Percentiles rank a stretch among this genome's conserved stretches.
These are phyloP conservation scores for Vireo griseus DNA, from an alignment of 2,797 vertebrate species.

Conservation along the genomic window DNA sequence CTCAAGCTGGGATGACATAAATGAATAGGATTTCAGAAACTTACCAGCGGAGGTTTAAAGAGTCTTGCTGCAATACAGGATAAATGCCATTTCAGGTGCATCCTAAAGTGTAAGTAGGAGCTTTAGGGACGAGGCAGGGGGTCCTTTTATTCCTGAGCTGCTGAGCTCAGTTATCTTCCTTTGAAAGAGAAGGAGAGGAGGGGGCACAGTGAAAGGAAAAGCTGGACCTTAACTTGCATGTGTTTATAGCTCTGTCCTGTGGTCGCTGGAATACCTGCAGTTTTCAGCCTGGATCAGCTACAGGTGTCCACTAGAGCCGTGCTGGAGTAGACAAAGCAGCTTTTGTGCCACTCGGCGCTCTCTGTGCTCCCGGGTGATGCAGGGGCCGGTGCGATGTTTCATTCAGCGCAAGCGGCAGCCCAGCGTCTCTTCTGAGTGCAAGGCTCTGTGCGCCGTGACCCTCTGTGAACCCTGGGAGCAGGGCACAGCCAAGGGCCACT, in stretches of 20 bases:
- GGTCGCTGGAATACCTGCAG: neutral
- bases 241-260: neutral
- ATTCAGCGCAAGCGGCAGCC: neutral
- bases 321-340: neutral
- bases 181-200: neutral
- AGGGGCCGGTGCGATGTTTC: fast-evolving
- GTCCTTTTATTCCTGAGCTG: neutral
- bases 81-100: neutral
- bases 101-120: neutral
- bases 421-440: fast-evolving
- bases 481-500: neutral
- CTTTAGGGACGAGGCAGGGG: neutral
- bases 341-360: neutral
- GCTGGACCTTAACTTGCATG: neutral
- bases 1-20: neutral
- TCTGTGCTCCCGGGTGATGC: fast-evolving
- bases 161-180: neutral
- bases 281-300: neutral
- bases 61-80: neutral
- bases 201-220: neutral
- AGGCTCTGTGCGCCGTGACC: neutral
- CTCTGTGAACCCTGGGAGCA: neutral
- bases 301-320: neutral
- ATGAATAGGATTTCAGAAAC: conserved; percentile 8
- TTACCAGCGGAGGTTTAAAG: neutral